Conservation (phyloP, 2,113 vertebrate species). For the Stegostoma tigrinum region DNA sequence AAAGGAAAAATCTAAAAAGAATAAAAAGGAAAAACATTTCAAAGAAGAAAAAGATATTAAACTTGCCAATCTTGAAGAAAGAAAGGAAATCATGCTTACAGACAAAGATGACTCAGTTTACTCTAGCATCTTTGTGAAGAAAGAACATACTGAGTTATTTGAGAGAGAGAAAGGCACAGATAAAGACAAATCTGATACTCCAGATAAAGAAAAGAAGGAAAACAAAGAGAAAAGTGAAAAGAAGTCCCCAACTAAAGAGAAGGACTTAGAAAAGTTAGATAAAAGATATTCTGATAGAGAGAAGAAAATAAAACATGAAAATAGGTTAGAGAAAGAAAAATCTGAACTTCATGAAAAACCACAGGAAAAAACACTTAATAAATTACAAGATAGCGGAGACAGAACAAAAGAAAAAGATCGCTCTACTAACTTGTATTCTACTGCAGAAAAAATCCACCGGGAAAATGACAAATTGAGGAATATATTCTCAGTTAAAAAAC, state of each 20-base stretch:
- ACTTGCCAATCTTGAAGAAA: constrained; percentile 48
- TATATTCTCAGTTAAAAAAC: constrained; percentile 60
- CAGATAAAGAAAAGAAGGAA: constrained; percentile 65
- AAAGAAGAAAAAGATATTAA: constrained; percentile 69
- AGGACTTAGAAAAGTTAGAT: constrained; percentile 75
- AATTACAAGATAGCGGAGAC: constrained; percentile 63
- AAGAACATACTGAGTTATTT: constrained; percentile 45
- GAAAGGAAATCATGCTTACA: constrained; percentile 49
- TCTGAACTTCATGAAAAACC: constrained; percentile 64
- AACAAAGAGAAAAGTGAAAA: constrained; percentile 77
- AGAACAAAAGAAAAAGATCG: constrained; percentile 70
- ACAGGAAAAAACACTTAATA: constrained; percentile 60
- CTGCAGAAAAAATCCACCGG: constrained; percentile 74
- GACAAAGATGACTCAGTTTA: constrained; percentile 62
- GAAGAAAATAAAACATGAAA: constrained; percentile 77
- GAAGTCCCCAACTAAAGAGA: constrained; percentile 68
- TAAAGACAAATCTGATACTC: constrained; percentile 66
- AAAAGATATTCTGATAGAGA: constrained; percentile 82
- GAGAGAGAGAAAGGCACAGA: constrained; percentile 67
- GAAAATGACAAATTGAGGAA: constrained; percentile 80
- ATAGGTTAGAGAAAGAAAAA: constrained; percentile 70
- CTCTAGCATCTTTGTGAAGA: constrained; percentile 46
- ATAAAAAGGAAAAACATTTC: constrained; percentile 63
- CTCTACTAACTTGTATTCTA: constrained; percentile 52
- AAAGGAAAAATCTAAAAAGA: constrained; percentile 74